Conservation (phyloP, 2,888 invertebrate genomes). For the Archips xylosteana region DNA sequence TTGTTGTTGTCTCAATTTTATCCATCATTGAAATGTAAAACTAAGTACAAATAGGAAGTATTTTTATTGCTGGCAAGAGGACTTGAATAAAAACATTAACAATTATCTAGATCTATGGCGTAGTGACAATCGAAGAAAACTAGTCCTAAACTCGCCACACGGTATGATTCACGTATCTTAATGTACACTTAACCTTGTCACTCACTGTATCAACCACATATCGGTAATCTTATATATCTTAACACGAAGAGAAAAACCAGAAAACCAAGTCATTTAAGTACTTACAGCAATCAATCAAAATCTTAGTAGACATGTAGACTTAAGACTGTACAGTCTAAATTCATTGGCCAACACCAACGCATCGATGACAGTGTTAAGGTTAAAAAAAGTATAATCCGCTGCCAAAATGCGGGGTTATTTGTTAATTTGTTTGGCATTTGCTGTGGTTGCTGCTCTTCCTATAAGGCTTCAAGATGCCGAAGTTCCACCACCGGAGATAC, state of each 20-base stretch:
- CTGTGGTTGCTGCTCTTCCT: constrained; percentile 50
- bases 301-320: constrained; percentile 20
- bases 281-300: constrained; percentile 22
- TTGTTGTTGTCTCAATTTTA: too few species aligned
- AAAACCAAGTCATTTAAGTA: constrained; percentile 11
- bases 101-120: neutral
- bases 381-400: neutral
- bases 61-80: too few species aligned
- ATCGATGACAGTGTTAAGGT: constrained; percentile 16
- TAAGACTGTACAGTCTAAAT: constrained; percentile 11
- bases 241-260: constrained; percentile 8
- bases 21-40: too few species aligned
- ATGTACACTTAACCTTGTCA: constrained; percentile 30
- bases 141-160: neutral
- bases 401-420: constrained; percentile 32
- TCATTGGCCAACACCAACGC: neutral
- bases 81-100: neutral
- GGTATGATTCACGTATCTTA: constrained; percentile 1
- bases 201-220: constrained; percentile 15
- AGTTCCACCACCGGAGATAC: constrained; percentile 11
- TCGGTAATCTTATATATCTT: constrained; percentile 34
- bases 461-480: constrained; percentile 43
- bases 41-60: too few species aligned
- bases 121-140: neutral
- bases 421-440: constrained; percentile 48